Evolutionary conservation across 1,140 invertebrate genomes (phyloP), one percentile per base, ranked within the genome.

Genomic region (Macrobrachium nipponense): DNA sequence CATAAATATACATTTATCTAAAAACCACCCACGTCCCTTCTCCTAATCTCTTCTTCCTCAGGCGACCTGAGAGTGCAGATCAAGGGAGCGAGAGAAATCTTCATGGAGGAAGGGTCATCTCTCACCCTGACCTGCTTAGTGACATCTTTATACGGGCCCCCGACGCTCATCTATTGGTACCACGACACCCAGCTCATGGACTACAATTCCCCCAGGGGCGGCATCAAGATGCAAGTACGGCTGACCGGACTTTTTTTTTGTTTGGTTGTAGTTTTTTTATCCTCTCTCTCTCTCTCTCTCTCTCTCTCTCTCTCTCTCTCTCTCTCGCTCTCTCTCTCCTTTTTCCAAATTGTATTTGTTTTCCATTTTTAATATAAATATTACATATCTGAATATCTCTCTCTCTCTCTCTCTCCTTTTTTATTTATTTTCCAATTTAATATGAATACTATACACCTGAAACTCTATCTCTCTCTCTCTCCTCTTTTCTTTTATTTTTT

Each of bases 171-270:
- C 79, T 80, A 80, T 51, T 80, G 79, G 79, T 80, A 80, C 18
- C 79, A 80, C 64, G 64, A 80, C 64, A 80, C 59, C 36, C 66
- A 64, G 18, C 79, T 80, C 18, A 68, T 80, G 8, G 79, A 80
- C 51, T 80, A 80, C 64, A 80, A 80, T 51, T 80, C 79, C 8
- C 79, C 79, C 62, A 80, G 79, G 62, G 79, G 79, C 17, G 79
- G 79, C 23, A 66, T 80, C 43, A 80, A 80, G 43, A 62, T 80
- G 17, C 66, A 80, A 61, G 79, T 80, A 66, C 18, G 18, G 51
- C 23, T 36, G 15, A 20, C 17, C 12, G 12, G 23, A 10, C 17
- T 14, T n/a, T 4, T 11, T 8, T n/a, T n/a, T n/a, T n/a, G n/a
- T n/a, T n/a, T n/a, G n/a, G n/a, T n/a, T n/a, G n/a, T n/a, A n/a